Base-by-base conservation (phyloP, 2,888 invertebrate genomes). In the Caprella mutica region DNA sequence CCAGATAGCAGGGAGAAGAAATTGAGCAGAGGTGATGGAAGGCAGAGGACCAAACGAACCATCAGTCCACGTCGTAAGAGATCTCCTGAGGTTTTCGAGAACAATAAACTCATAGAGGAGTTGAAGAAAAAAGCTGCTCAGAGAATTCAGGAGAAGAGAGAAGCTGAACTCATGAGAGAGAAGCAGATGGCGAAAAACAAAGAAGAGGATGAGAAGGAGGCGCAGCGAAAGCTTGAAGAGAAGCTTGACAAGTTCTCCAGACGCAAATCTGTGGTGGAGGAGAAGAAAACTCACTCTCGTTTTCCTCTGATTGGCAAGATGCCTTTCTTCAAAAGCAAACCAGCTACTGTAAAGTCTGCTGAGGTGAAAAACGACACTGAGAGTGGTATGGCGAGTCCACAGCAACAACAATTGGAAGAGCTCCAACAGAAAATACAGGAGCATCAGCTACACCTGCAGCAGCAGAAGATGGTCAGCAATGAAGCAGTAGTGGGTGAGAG, bases 271-370 rank as follows among this genome's bases (percentile, higher is more conserved):
- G 48, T 48, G 17, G 29, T 48, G n/a, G 48, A 48, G 30, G 48
- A 48, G 5, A 48, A 29, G 30, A 48, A 48, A 17, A 48, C 21
- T 30, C 48, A 48, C 23, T 48, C 48, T 6, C 48, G 48, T 12
- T 48, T 48, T 17, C 48, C 48, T 9, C 48, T 48, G 8, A 48
- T 48, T 48, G 48, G 48, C 5, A 48, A 48, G 23, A 48, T 48
- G 48, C 48, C 48, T 2, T 48, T 48, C 30, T 48, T 48, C 19
- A 48, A 48, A 29, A 48, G 48, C 48, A 48, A 48, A 21, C 48
- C 48, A 5, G n/a, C n/a, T n/a, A n/a, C n/a, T n/a, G n/a, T n/a
- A n/a, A n/a, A n/a, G n/a, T n/a, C n/a, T n/a, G n/a, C n/a, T n/a
- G n/a, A n/a, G n/a, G n/a, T n/a, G n/a, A n/a, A n/a, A n/a, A n/a